These are phyloP conservation scores for Brachylomia viminalis DNA, from an alignment of 2,888 invertebrate species.

Conservation along the genomic window DNA sequence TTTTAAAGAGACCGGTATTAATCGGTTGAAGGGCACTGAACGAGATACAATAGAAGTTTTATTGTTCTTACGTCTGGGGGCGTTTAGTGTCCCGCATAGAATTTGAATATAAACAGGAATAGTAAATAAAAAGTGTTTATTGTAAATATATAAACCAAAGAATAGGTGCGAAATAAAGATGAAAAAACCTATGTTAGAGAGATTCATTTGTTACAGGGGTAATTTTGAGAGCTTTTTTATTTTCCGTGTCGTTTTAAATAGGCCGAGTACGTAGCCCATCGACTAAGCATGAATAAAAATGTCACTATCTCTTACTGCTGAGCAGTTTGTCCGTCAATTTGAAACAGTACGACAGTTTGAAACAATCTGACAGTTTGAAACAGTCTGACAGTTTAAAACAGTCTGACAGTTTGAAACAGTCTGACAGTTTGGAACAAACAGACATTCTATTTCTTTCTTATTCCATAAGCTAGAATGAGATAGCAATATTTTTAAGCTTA, in stretches of 20 bases:
- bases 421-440: not conserved
- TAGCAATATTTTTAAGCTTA: not conserved
- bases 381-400: not conserved
- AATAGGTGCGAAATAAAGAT: not conserved
- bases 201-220: constrained; percentile 16
- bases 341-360: not conserved
- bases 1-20: not conserved
- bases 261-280: not conserved
- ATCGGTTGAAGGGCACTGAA: too few species aligned
- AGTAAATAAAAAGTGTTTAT: not conserved
- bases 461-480: not conserved
- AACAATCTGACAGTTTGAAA: not conserved
- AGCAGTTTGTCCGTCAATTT: not conserved
- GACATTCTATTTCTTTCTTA: not conserved
- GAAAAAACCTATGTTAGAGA: not conserved
- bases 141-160: not conserved
- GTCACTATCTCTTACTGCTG: not conserved
- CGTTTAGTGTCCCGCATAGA: not conserved
- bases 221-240: not conserved
- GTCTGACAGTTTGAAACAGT: not conserved
- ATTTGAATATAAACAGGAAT: constrained; percentile 1
- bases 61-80: too few species aligned
- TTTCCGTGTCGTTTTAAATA: not conserved
- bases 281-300: not conserved
- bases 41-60: too few species aligned